Base-by-base conservation (phyloP, 2,888 invertebrate genomes). In the Erpobdella octoculata region DNA sequence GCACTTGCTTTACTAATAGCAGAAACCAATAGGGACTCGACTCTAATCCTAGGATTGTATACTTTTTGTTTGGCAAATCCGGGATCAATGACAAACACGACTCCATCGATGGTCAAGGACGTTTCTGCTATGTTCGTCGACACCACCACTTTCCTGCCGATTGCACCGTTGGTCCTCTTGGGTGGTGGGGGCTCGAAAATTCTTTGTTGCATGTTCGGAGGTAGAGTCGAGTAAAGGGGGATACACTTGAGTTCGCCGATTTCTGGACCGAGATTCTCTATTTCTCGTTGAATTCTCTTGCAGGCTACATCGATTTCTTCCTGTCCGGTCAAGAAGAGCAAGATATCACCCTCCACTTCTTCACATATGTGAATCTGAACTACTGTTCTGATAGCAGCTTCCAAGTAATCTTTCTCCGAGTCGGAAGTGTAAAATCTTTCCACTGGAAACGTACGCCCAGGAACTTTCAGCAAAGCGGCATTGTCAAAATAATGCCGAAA, bases 61-160 rank as follows among this genome's bases (percentile, higher is more conserved):
- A 96, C 95, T 83, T 98, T 99, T 83, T 99, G 98, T 82, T 99
- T 99, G 0, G 98, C 97, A 84, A 99, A 98, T 0, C 98, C 98
- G 0, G 98, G 98, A 85, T 99, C 98, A 0, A 99, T 96, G 0
- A 99, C 98, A 81, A 98, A 99, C 83, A 91, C 97, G 74, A 99
- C 97, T 0, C 98, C 98, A 82, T 98, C 97, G 71, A 99, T 98
- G 0, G 98, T 99, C 25, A 99, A 85, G 5, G 96, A 97, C 0
- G 98, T 98, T 84, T 99, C 98, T 0, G 98, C 98, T 78, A 99
- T 99, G 81, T 98, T 99, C 1, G 98, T 98, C 0, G 97, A 97
- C 76, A 98, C 96, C 0, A 98, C 95, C 21, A 87, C 87, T 86
- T 99, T 99, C 71, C 94, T 87, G 21, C 94, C 94, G 0, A 97